Conservation (phyloP, 2,797 vertebrate species). For the Girardinus metallicus region DNA sequence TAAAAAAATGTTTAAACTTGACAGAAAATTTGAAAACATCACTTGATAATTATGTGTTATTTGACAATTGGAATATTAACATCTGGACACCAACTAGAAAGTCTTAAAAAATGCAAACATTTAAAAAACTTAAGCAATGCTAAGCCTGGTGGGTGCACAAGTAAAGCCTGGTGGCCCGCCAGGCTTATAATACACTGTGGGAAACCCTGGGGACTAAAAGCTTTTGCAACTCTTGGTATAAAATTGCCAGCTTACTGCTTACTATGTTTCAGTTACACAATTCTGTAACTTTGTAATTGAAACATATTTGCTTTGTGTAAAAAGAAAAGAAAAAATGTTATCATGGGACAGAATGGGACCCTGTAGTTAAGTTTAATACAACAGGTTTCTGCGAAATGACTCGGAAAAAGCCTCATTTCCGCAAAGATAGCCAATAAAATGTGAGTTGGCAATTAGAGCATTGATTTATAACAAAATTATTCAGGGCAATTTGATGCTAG, state of each 20-base stretch:
- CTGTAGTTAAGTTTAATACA: slow-evolving; percentile 12
- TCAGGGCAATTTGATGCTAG: slow-evolving; percentile 3
- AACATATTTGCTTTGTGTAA: neutral
- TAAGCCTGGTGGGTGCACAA: no score
- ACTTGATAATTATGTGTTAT: no score
- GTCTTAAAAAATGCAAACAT: no score
- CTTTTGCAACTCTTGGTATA: neutral
- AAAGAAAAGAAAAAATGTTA: neutral
- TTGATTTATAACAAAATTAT: slow-evolving; percentile 7
- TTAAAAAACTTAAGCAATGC: no score
- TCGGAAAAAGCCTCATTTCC: slow-evolving; percentile 25
- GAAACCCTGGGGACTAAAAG: neutral
- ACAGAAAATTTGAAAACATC: no score
- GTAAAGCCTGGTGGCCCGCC: no score
- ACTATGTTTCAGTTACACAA: no score
- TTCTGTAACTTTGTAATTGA: neutral
- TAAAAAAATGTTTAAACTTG: no score
- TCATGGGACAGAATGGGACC: slow-evolving; percentile 10
- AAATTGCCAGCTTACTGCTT: neutral
- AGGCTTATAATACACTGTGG: no score
- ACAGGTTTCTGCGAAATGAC: slow-evolving; percentile 6
- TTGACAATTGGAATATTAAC: no score
- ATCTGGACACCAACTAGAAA: no score
- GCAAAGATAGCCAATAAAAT: slow-evolving; percentile 19
- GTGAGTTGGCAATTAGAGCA: neutral